These are phyloP conservation scores for Lophotriccus pileatus DNA, from an alignment of 2,797 vertebrate species.

Conservation along the genomic window DNA sequence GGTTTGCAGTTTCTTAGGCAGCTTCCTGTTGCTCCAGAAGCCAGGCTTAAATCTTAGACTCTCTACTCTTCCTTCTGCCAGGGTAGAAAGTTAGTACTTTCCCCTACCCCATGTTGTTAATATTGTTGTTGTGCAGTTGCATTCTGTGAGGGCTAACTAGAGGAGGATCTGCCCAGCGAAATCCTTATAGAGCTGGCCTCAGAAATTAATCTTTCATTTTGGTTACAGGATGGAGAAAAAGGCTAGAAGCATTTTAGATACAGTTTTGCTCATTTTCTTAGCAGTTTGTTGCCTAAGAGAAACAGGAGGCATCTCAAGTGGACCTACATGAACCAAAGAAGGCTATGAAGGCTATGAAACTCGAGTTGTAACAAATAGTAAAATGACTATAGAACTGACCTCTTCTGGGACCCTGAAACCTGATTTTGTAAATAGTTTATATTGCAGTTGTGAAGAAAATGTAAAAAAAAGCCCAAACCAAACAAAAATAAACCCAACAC, in stretches of 20 bases:
- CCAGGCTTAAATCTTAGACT: not conserved
- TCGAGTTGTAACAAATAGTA: not conserved
- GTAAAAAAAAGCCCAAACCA: fast-evolving
- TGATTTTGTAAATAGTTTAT: not conserved
- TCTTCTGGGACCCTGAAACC: not conserved
- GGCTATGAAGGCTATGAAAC: not conserved
- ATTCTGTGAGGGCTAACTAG: not conserved
- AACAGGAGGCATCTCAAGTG: not conserved
- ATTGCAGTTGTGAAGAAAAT: not conserved
- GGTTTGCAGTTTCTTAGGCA: not conserved
- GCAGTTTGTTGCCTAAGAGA: not conserved
- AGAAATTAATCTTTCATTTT: not conserved
- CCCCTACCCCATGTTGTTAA: not conserved
- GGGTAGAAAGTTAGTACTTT: not conserved
- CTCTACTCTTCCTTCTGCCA: not conserved
- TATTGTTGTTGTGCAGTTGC: not conserved
- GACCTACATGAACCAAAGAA: not conserved
- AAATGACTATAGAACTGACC: not conserved
- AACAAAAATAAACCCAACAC: not conserved
- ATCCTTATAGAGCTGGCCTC: not conserved
- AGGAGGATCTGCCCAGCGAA: not conserved
- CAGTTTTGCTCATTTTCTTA: not conserved
- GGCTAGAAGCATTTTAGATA: not conserved
- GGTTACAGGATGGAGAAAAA: not conserved
- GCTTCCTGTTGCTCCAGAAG: not conserved